Evolutionary conservation across 2,797 vertebrate species (phyloP), one percentile per base, ranked within the genome.

Genomic region (Ctenopoma kingsleyae): DNA sequence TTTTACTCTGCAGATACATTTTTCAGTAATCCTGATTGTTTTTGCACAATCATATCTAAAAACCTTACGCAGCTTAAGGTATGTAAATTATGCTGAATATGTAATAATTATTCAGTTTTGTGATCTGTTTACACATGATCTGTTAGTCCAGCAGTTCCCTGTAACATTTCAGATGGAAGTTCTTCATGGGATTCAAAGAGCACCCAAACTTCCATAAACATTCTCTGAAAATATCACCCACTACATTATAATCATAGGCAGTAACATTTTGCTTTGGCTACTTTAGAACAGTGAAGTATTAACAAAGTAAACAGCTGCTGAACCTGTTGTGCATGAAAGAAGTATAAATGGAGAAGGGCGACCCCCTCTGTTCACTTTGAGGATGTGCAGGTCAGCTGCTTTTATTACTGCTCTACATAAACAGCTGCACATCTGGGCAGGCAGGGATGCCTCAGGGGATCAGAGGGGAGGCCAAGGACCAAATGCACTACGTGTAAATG

Each of bases 351-450:
- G 49, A 71, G 35, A 85, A 68, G 23, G 38, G 80, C 59, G 73
- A 79, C 82, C 74, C 66, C 81, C 30, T 75, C 69, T 83, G 83
- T 76, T 79, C 61, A 44, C 38, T 38, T 16, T 35, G 38, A 36
- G 20, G 46, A 60, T 8, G 50, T 78, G 62, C 71, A 84, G 77
- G 59, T 66, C 85, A 84, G 73, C 82, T 86, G 84, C 68, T 74
- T 83, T 62, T 76, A 67, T 59, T 44, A 19, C 70, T 65, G 81
- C 70, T 82, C 76, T 66, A 77, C 69, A 89, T 80, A 91, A 91
- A 88, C 91, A 92, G 84, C 72, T 86, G 85, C 82, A 91, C 92
- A 92, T 92, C 90, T 92, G 88, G 81, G 74, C 85, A 84, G 79
- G 82, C 81, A 74, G 71, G 66, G 81, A 67, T 32, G 84, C 87